A percentile compares a stretch with the other conserved stretches of the same genome.
These are phyloP conservation scores for Struthidea cinerea DNA, from an alignment of 2,113 vertebrate species.

Conservation along the genomic window DNA sequence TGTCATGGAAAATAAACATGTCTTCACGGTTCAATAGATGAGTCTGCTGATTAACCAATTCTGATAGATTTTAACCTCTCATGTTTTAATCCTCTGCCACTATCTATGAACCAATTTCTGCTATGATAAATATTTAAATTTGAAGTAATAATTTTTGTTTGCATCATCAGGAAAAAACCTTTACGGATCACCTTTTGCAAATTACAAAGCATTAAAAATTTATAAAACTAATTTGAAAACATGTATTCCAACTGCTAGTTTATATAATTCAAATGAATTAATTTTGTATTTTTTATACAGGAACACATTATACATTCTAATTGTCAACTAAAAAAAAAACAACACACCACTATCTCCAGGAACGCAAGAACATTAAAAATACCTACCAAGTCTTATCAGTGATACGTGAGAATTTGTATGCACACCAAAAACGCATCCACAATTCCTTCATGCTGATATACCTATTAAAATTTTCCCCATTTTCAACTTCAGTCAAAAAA, in stretches of 20 bases:
- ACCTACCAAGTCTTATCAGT: background rate
- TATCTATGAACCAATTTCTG: background rate
- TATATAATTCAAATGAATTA: background rate
- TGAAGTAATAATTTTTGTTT: slow-evolving; percentile 4
- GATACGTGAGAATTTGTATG: background rate
- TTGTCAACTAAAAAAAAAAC: background rate
- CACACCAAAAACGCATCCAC: background rate
- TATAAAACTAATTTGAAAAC: background rate
- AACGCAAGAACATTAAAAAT: background rate
- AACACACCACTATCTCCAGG: background rate
- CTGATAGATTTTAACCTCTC: slow-evolving; percentile 32
- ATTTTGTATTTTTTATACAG: background rate
- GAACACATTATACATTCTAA: background rate
- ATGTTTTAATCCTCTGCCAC: slow-evolving; percentile 19
- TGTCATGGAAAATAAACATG: slow-evolving; percentile 45
- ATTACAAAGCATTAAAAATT: background rate
- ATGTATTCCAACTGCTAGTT: background rate
- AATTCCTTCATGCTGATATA: background rate
- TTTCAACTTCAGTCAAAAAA: background rate
- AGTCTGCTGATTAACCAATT: slow-evolving; percentile 13
- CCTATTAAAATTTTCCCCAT: background rate
- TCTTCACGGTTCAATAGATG: slow-evolving; percentile 11
- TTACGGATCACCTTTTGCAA: background rate
- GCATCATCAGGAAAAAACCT: background rate
- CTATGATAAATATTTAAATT: slow-evolving; percentile 38